Base-by-base conservation (phyloP, 2,113 vertebrate species). In the Nanorana parkeri region DNA sequence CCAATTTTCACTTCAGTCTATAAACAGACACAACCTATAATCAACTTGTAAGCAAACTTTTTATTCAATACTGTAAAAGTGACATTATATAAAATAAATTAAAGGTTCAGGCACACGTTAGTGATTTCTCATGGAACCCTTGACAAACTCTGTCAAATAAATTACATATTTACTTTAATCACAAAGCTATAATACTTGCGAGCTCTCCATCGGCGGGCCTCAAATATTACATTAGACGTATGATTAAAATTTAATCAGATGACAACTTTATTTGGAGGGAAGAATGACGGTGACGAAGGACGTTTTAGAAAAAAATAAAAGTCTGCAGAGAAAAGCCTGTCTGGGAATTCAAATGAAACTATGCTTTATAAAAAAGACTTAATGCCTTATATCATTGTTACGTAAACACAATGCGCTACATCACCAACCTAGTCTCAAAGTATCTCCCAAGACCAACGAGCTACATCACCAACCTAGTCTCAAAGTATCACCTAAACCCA, bases 61-160 rank as follows among this genome's bases (percentile, higher is more conserved):
- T 83, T 67, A 83, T 83, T 83, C 80, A 83, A 68, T 83, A 83
- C 80, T 51, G 80, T 76, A 83, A 47, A 47, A 76, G 80, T 76
- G 80, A 68, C 80, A 83, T 75, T 76, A 83, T 83, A 75, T 83
- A 83, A 76, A 83, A 83, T 83, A 83, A 83, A 83, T 83, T 83
- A 83, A 82, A 58, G 71, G 80, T 75, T 83, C 80, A 83, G 68
- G 63, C 55, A 76, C 72, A 76, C 75, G 76, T 83, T 83, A 83
- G 61, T 68, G 80, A 76, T 83, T 83, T 83, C 67, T 83, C 63
- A 67, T 76, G 32, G 76, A 83, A 83, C 71, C 71, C 72, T 32
- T 76, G 80, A 76, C 71, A 75, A 76, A 83, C n/a, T 68, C 71
- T 83, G 80, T 75, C 72, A 83, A 55, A 54, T 68, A 83, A 83